These are phyloP conservation scores for Phalacrocorax brasilianus DNA, from an alignment of 2,113 vertebrate species.

Conservation along the genomic window DNA sequence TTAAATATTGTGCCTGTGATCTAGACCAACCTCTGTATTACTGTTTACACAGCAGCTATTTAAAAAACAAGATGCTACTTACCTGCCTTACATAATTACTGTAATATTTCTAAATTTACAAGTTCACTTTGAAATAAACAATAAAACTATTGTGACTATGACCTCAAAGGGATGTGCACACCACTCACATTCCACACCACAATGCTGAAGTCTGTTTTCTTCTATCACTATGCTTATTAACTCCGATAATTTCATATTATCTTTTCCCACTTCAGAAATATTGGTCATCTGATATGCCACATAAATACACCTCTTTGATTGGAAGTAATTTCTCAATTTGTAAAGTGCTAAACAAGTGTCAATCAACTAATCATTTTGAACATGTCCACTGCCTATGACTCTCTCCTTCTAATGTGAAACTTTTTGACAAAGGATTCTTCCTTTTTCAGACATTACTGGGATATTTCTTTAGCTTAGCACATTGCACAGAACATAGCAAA, in stretches of 20 bases:
- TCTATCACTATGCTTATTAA: background rate
- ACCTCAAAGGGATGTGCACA: background rate
- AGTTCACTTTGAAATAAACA: background rate
- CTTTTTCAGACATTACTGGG: background rate
- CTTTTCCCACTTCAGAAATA: background rate
- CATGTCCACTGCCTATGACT: background rate
- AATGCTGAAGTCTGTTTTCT: background rate
- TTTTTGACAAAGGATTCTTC: background rate
- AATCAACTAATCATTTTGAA: background rate
- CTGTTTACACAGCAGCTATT: background rate
- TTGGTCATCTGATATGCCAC: background rate
- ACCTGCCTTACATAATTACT: background rate
- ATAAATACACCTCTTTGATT: background rate
- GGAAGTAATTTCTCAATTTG: background rate
- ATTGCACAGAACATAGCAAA: background rate
- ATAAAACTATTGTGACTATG: background rate
- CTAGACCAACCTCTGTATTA: background rate
- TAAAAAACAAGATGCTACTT: background rate
- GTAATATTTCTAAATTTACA: background rate
- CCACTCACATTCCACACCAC: background rate
- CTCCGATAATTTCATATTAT: background rate
- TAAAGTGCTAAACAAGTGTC: background rate
- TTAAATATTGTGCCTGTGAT: background rate
- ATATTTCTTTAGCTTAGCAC: background rate
- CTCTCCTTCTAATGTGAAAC: background rate